phyloP scores from a whole-genome alignment of 2,888 invertebrate species.

The Venustoraphidia nigricollis region DNA sequence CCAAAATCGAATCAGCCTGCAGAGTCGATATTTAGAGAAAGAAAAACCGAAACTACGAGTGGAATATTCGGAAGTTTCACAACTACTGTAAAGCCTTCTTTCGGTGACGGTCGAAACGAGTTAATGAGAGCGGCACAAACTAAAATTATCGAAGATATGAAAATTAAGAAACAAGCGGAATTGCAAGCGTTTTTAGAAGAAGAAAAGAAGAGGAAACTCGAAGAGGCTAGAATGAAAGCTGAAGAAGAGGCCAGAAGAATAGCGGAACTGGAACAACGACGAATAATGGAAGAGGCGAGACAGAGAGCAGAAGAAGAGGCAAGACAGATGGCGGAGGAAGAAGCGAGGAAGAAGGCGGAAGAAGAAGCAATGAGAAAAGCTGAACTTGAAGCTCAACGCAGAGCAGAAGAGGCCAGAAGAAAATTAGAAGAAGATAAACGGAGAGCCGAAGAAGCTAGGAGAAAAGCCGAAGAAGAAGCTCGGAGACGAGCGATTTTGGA shows the following conservation, averaged over 20 bases:
- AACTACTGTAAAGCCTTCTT: not conserved
- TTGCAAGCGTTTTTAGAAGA: constrained; percentile 5
- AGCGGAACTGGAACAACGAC: constrained; percentile 8
- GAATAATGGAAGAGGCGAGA: constrained; percentile 11
- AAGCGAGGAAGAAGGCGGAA: not conserved
- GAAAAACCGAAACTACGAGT: not conserved
- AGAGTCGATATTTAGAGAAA: not conserved
- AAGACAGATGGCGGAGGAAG: constrained; percentile 5
- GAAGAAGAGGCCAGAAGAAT: constrained; percentile 10
- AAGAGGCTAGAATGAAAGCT: constrained; percentile 11
- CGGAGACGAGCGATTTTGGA: not conserved
- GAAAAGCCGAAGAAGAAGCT: constrained; percentile 1
- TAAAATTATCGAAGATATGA: constrained; percentile 10
- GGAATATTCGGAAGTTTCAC: constrained; percentile 3
- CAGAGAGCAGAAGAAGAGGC: constrained; percentile 11
- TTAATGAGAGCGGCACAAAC: constrained; percentile 8
- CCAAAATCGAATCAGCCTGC: not conserved
- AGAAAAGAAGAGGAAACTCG: constrained; percentile 5
- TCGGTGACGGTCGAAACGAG: constrained; percentile 1
- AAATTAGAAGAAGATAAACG: constrained; percentile 6
- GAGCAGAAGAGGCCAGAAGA: constrained; percentile 3
- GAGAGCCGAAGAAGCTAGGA: constrained; percentile 7
- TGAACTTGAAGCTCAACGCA: not conserved
- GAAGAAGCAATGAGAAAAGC: constrained; percentile 1
- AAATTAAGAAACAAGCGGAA: constrained; percentile 8